These are phyloP conservation scores for Promerops cafer DNA, from an alignment of 2,113 vertebrate species.

Conservation along the genomic window DNA sequence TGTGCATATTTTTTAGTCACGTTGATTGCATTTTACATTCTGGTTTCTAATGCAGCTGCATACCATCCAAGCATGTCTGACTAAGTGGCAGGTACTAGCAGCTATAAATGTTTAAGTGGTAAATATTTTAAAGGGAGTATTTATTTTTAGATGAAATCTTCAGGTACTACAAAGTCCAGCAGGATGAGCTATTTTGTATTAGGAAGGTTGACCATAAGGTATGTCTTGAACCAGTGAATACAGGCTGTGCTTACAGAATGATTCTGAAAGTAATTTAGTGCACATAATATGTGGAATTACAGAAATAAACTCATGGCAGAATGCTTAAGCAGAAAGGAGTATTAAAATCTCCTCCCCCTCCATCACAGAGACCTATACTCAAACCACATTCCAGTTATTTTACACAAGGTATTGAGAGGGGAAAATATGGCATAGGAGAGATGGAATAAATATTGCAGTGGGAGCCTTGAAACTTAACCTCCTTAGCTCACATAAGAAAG, in stretches of 20 bases:
- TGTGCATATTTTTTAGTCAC: neutral
- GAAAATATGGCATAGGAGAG: neutral
- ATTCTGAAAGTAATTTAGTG: neutral
- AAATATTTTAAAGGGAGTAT: neutral
- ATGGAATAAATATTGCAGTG: neutral
- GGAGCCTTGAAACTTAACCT: neutral
- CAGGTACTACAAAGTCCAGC: neutral
- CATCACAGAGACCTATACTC: neutral
- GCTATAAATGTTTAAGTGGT: neutral
- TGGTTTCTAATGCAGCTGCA: neutral
- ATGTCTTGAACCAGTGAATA: neutral
- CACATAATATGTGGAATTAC: neutral
- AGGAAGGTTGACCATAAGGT: neutral
- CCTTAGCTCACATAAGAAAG: neutral
- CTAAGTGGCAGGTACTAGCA: neutral
- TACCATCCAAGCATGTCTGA: neutral
- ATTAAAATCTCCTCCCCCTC: neutral
- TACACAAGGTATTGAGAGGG: neutral
- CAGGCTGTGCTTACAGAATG: neutral
- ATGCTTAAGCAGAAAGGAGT: neutral
- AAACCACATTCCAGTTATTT: neutral
- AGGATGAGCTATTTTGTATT: neutral
- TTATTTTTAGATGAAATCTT: neutral
- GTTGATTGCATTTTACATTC: neutral
- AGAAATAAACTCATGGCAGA: neutral